phyloP scores from a whole-genome alignment of 2,113 vertebrate genomes.

The Columba janthina region DNA sequence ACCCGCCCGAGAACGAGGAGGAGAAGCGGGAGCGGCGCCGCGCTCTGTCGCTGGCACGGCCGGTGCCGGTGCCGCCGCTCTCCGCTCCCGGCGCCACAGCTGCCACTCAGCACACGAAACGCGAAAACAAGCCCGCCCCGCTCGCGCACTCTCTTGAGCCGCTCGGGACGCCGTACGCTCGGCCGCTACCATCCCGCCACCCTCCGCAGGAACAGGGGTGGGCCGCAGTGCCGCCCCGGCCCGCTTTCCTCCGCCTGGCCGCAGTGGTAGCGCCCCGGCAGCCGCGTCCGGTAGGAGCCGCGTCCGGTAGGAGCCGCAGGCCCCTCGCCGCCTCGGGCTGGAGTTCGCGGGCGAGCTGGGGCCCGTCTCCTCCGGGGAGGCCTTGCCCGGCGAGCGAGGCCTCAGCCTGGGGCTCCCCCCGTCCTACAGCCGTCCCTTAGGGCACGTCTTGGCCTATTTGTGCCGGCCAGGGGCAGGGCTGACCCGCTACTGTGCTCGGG shows the following conservation, averaged over 20 bases:
- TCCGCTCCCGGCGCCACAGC: background rate
- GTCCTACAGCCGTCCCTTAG: background rate
- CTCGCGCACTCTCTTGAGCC: background rate
- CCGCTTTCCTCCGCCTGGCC: background rate
- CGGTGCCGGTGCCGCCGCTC: background rate
- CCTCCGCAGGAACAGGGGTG: background rate
- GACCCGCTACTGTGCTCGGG: background rate
- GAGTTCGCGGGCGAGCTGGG: background rate
- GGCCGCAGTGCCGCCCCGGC: rapidly evolving
- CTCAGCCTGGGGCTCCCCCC: background rate
- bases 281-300: rapidly evolving
- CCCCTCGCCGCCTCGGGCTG: rapidly evolving
- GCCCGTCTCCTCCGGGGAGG: no score
- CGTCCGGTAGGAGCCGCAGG: rapidly evolving
- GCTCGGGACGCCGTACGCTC: background rate
- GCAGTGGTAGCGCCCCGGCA: background rate
- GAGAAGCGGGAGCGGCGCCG: background rate
- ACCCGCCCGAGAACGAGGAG: background rate
- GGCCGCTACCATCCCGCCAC: background rate
- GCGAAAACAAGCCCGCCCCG: background rate
- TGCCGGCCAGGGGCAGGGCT: background rate
- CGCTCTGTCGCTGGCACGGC: background rate
- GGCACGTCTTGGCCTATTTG: background rate
- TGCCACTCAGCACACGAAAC: slow-evolving; percentile 30
- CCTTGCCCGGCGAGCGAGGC: background rate